A percentile compares a stretch with the other conserved stretches of the same genome.
phyloP scores from a whole-genome alignment of 2,797 vertebrate species.

The Remorina albescens region DNA sequence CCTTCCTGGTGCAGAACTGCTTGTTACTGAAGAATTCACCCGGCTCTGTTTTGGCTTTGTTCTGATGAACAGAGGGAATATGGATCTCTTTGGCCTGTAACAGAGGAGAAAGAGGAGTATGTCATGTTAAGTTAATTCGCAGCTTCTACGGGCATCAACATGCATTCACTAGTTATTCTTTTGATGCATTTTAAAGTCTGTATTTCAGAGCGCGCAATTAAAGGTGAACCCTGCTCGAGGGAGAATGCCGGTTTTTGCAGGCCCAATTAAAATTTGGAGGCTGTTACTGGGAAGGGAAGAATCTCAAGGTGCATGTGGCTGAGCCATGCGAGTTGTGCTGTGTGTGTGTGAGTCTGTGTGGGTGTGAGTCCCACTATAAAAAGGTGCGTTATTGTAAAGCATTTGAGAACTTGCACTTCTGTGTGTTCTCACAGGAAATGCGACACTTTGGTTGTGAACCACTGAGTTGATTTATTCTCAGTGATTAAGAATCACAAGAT shows the following conservation, averaged over 20 bases:
- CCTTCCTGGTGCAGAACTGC: not conserved
- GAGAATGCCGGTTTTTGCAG: constrained; percentile 33
- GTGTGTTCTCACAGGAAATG: constrained; percentile 9
- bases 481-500: not conserved
- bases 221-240: constrained; percentile 56
- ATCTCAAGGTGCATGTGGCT: constrained; percentile 32
- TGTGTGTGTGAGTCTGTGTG: constrained; percentile 2
- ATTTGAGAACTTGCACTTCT: not conserved
- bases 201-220: constrained; percentile 67
- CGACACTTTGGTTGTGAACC: not conserved
- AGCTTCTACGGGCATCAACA: constrained; percentile 50
- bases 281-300: constrained; percentile 4
- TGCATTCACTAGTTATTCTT: constrained; percentile 61
- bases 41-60: constrained; percentile 1
- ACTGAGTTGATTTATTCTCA: not conserved
- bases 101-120: constrained; percentile 26
- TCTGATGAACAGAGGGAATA: constrained; percentile 46
- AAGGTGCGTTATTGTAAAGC: not conserved
- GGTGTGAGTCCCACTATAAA: not conserved
- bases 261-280: constrained; percentile 68
- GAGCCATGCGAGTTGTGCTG: constrained; percentile 20
- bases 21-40: constrained; percentile 30
- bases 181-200: constrained; percentile 72
- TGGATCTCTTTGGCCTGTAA: constrained; percentile 52
- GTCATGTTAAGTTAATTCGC: constrained; percentile 68